These are phyloP conservation scores for Campylomormyrus numenius DNA, from an alignment of 2,113 vertebrate genomes.

Conservation along the genomic window DNA sequence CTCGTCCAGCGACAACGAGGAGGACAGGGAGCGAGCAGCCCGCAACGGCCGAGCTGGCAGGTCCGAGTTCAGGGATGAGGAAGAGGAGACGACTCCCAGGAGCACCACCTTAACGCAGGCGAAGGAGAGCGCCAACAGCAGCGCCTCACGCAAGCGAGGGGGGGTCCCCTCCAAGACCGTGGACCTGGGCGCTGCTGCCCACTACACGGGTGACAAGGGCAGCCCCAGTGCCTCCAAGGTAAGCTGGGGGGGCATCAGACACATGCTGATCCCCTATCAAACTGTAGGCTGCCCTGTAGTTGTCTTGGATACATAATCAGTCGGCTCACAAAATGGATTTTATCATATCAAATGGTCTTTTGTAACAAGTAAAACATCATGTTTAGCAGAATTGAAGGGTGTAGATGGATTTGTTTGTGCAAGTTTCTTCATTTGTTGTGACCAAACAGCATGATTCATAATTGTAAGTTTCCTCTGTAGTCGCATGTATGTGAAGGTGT, in stretches of 20 bases:
- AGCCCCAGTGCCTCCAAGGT: conserved; percentile 71
- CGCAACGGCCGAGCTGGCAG: conserved; percentile 65
- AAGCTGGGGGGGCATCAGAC: conserved; percentile 14
- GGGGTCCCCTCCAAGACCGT: conserved; percentile 86
- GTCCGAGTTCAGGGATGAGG: conserved; percentile 92
- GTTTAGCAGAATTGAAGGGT: background rate
- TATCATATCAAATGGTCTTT: background rate
- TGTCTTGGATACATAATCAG: background rate
- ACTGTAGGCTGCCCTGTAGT: background rate
- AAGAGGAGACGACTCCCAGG: conserved; percentile 89
- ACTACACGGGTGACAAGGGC: conserved; percentile 81
- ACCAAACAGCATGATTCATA: background rate
- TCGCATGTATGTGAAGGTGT: background rate
- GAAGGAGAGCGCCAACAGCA: conserved; percentile 70
- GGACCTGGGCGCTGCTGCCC: conserved; percentile 87
- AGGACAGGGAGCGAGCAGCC: conserved; percentile 62
- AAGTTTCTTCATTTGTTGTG: background rate
- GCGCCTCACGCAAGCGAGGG: conserved; percentile 81
- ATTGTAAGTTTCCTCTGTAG: background rate
- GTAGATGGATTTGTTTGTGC: background rate
- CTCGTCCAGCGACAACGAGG: conserved; percentile 80
- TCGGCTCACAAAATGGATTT: background rate
- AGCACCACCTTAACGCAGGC: conserved; percentile 85
- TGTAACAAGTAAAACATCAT: background rate
- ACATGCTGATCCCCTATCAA: background rate